A percentile compares a stretch with the other conserved stretches of the same genome.
Evolutionary conservation across 2,113 vertebrate species (phyloP).

Genomic region (Azemiops feae): DNA sequence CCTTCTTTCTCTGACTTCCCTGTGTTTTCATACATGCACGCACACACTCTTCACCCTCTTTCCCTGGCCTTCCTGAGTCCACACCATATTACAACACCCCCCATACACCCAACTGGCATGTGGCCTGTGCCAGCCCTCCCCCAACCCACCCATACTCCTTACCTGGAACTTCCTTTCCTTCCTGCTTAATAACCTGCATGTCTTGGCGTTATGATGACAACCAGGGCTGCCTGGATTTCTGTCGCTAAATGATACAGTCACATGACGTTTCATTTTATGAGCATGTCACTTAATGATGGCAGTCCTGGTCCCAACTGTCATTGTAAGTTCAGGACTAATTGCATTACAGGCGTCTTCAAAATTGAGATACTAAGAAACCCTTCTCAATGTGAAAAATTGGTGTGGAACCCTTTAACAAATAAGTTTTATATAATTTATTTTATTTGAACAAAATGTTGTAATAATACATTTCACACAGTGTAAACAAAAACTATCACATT

Average conservation of each 20-base stretch:
- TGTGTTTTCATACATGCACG: too few relatives aligned
- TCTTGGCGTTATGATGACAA: background rate
- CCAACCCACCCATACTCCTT: too few relatives aligned
- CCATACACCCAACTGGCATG: too few relatives aligned
- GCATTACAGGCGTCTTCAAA: background rate
- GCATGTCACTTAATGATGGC: background rate
- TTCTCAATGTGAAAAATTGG: background rate
- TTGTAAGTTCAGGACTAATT: background rate
- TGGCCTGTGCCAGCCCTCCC: too few relatives aligned
- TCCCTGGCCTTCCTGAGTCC: too few relatives aligned
- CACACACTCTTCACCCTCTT: too few relatives aligned
- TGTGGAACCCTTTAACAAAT: background rate
- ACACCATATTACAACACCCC: too few relatives aligned
- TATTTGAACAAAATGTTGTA: background rate
- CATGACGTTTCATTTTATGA: background rate
- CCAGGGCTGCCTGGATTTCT: background rate
- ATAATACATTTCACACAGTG: background rate
- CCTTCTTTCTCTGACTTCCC: too few relatives aligned
- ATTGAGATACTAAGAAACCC: background rate
- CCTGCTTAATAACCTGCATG: background rate
- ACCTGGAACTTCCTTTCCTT: too few relatives aligned
- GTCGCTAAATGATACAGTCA: background rate
- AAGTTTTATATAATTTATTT: background rate
- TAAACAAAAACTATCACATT: background rate
- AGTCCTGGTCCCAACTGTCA: background rate